Conservation (phyloP, 2,113 vertebrate species). For the Formicarius rufipectus region DNA sequence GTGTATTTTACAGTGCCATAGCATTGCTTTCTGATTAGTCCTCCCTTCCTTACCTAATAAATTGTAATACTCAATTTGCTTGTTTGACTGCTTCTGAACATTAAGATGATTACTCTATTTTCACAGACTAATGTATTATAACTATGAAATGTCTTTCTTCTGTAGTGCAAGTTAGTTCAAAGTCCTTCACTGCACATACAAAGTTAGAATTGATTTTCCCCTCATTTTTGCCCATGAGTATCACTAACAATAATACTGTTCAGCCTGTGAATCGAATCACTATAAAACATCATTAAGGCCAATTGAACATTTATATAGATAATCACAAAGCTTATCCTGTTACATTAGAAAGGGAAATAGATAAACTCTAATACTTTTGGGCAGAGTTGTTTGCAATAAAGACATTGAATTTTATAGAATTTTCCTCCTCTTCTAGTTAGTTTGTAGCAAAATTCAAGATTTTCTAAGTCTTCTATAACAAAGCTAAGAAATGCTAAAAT, state of each 20-base stretch:
- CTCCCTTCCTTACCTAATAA: slow-evolving; percentile 35
- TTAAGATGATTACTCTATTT: slow-evolving; percentile 49
- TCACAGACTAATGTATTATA: slow-evolving; percentile 15
- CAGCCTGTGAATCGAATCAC: slow-evolving; percentile 39
- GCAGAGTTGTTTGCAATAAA: neutral
- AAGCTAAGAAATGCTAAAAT: neutral
- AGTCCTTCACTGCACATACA: slow-evolving; percentile 26
- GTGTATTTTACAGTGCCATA: slow-evolving; percentile 5
- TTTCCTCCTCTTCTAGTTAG: neutral
- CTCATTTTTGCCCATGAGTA: slow-evolving; percentile 26
- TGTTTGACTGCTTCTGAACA: slow-evolving; percentile 54
- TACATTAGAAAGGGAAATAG: slow-evolving; percentile 10
- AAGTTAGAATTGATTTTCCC: slow-evolving; percentile 46
- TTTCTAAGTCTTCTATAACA: neutral
- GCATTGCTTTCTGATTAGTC: neutral
- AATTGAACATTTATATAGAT: slow-evolving; percentile 53
- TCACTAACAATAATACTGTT: slow-evolving; percentile 41
- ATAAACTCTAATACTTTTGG: neutral
- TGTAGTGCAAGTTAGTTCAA: neutral
- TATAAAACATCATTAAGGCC: slow-evolving; percentile 47
- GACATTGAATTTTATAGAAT: neutral
- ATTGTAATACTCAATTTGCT: slow-evolving; percentile 34
- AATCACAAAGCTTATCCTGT: slow-evolving; percentile 16
- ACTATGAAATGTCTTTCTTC: slow-evolving; percentile 6
- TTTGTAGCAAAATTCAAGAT: neutral